Base-by-base conservation (phyloP, 2,113 vertebrate genomes). In the Peromyscus polionotus region DNA sequence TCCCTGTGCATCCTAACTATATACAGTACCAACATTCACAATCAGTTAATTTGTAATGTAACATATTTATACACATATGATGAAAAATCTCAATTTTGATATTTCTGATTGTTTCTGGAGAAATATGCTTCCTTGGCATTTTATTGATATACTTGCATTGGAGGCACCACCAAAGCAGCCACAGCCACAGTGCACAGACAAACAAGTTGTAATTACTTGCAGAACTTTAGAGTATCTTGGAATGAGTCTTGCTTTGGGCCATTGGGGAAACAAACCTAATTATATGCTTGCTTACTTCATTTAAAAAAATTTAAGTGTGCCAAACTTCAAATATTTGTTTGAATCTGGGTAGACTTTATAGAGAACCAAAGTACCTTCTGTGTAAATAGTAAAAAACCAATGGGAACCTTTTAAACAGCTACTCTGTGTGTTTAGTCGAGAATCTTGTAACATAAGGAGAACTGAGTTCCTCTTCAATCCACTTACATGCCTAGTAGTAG, bases 251-350 rank as follows among this genome's bases (percentile, higher is more conserved):
- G 91, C 84, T 76, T 95, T 83, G 42, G 65, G 70, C 86, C 48
- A 42, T 51, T n/a, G 96, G 42, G 73, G 87, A 95, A 97, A 96
- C n/a, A 91, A 97, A 57, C 75, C 67, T 98, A 97, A 97, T 97
- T 97, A 96, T 90, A 95, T 85, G 88, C 83, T 93, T 90, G 16
- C 83, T 96, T 75, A 84, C n/a, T 81, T 63, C 91, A 79, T 90
- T 93, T 87, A 92, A 97, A 96, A 93, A 65, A 51, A 10, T 92
- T 93, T 89, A 94, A 84, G 91, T 93, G 63, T 67, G 84, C 57
- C 83, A 91, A 90, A 92, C 68, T 92, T 93, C 90, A 97, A 97
- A 90, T 95, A 96, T 97, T 96, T 96, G 92, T 75, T 93, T 97
- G 87, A 48, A 80, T 92, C 92, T 96, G 75, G 63, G 28, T 73